Conservation (phyloP, 2,888 invertebrate species). For the Lasius fuliginosus region DNA sequence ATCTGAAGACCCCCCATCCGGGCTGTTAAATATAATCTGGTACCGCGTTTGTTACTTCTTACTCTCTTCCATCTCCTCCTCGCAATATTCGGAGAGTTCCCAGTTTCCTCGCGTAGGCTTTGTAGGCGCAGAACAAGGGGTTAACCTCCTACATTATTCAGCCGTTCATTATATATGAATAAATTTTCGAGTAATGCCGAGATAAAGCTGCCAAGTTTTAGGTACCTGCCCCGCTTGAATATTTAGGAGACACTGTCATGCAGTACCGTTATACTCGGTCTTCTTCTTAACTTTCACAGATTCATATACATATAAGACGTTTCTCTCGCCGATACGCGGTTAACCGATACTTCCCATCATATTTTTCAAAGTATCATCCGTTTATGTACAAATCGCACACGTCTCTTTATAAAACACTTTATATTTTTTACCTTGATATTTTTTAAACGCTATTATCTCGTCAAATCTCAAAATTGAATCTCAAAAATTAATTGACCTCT, state of each 20-base stretch:
- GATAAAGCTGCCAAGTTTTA: constrained; percentile 86
- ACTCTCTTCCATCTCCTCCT: constrained; percentile 77
- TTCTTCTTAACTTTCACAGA: constrained; percentile 82
- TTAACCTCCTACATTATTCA: constrained; percentile 86
- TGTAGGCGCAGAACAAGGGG: constrained; percentile 85
- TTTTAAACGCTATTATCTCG: too few relatives aligned
- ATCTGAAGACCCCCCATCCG: constrained; percentile 76
- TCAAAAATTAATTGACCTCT: background rate
- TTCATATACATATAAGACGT: constrained; percentile 69
- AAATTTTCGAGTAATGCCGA: constrained; percentile 87
- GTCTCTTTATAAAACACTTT: background rate
- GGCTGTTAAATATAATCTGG: constrained; percentile 84
- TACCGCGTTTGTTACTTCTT: constrained; percentile 84
- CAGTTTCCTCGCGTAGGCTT: constrained; percentile 79
- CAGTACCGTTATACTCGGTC: constrained; percentile 85
- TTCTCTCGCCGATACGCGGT: constrained; percentile 64
- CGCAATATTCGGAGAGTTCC: constrained; percentile 72
- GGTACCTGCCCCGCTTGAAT: constrained; percentile 83
- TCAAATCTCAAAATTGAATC: background rate
- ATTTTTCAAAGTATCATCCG: background rate
- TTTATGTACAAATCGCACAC: background rate
- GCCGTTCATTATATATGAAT: constrained; percentile 86
- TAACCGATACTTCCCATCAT: constrained; percentile 29
- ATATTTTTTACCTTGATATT: background rate
- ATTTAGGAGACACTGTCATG: constrained; percentile 86